A percentile compares a stretch with the other conserved stretches of the same genome.
Conservation (phyloP, 2,797 vertebrate genomes). For the Sarcophilus harrisii region DNA sequence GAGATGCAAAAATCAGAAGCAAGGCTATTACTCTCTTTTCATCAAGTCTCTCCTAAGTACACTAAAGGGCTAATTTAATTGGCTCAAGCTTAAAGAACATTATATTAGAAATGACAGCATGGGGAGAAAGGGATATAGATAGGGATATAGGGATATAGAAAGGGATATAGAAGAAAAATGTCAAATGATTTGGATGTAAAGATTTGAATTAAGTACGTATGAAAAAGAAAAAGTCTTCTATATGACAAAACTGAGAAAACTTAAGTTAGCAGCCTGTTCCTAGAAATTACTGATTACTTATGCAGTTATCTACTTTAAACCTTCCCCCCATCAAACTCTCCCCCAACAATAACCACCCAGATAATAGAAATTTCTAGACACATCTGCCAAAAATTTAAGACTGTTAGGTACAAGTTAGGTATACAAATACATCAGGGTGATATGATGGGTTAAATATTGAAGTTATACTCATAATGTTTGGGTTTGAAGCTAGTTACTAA, state of each 20-base stretch:
- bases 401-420: conserved; percentile 31
- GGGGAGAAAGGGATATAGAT: not conserved
- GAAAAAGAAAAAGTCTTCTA: conserved; percentile 51
- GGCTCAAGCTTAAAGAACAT: conserved; percentile 63
- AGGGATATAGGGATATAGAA: too few relatives aligned
- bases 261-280: not conserved
- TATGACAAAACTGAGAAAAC: conserved; percentile 56
- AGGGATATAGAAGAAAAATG: not conserved
- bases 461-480: not conserved
- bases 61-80: conserved; percentile 67
- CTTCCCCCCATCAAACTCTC: too few relatives aligned
- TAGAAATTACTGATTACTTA: conserved; percentile 51
- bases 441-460: not conserved
- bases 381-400: conserved; percentile 38
- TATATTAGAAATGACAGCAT: conserved; percentile 50
- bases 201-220: conserved; percentile 53
- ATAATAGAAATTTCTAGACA: conserved; percentile 41
- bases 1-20: conserved; percentile 22
- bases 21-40: conserved; percentile 7
- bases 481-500: not conserved
- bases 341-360: not conserved
- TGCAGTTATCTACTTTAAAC: conserved; percentile 43
- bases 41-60: conserved; percentile 53
- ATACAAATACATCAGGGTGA: not conserved
- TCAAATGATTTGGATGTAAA: not conserved